phyloP scores from a whole-genome alignment of 1,140 invertebrate genomes.

The Drosophila sproati region DNA sequence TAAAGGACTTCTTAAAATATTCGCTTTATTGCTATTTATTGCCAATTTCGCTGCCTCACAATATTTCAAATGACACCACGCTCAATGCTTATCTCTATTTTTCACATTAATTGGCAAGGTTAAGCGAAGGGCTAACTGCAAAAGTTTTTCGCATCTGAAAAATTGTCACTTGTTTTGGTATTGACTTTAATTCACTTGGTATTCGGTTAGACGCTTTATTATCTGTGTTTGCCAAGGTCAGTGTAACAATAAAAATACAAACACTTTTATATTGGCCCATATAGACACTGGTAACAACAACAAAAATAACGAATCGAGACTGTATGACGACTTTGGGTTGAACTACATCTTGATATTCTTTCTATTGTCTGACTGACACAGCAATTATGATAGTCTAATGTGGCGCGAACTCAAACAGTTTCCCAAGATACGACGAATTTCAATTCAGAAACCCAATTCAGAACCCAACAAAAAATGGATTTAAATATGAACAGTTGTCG shows the following conservation, averaged over 20 bases:
- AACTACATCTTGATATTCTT: slow-evolving; percentile 44
- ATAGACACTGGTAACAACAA: slow-evolving; percentile 16
- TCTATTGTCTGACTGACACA: slow-evolving; percentile 53
- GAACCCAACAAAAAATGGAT: slow-evolving; percentile 57
- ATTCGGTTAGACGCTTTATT: slow-evolving; percentile 26
- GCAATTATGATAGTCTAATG: slow-evolving; percentile 72
- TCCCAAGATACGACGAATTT: slow-evolving; percentile 21
- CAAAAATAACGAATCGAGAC: slow-evolving; percentile 23
- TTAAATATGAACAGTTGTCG: slow-evolving; percentile 22
- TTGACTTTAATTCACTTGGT: slow-evolving; percentile 53
- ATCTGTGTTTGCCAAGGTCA: slow-evolving; percentile 55
- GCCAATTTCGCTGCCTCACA: slow-evolving; percentile 49
- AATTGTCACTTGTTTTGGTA: slow-evolving; percentile 40
- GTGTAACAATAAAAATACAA: slow-evolving; percentile 58
- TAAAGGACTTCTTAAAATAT: slow-evolving; percentile 38
- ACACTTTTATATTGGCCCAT: slow-evolving; percentile 38
- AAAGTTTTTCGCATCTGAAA: slow-evolving; percentile 33
- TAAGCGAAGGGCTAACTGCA: slow-evolving; percentile 58
- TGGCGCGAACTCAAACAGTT: slow-evolving; percentile 46
- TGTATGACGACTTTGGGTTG: slow-evolving; percentile 35
- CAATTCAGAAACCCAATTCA: slow-evolving; percentile 21
- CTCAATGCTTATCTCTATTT: slow-evolving; percentile 56
- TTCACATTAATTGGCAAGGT: slow-evolving; percentile 80
- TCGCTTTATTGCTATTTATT: slow-evolving; percentile 64
- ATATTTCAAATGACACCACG: slow-evolving; percentile 25